phyloP scores from a whole-genome alignment of 2,797 vertebrate species.

The Taenioides sp. region DNA sequence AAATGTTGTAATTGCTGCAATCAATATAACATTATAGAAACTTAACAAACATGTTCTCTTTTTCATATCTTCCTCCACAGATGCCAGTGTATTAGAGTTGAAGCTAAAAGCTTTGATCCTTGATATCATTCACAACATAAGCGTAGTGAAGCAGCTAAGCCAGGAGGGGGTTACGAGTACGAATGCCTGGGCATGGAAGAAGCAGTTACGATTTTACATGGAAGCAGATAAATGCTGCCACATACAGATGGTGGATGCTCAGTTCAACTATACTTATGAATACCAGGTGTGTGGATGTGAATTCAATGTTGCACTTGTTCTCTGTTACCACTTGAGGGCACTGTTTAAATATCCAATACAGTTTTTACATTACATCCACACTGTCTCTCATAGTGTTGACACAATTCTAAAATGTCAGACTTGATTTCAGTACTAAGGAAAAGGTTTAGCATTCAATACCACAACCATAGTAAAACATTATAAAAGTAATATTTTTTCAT shows the following conservation, averaged over 20 bases:
- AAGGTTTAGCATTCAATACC: conserved; percentile 9
- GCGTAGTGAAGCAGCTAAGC: conserved; percentile 88
- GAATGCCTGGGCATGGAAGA: conserved; percentile 93
- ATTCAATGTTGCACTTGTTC: background rate
- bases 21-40: background rate
- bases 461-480: too few relatives aligned
- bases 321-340: conserved; percentile 58
- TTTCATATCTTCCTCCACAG: conserved; percentile 65
- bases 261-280: conserved; percentile 93
- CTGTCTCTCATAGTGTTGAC: conserved; percentile 14
- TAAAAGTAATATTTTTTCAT: too few relatives aligned
- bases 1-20: conserved; percentile 10
- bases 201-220: conserved; percentile 94
- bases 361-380: conserved; percentile 28
- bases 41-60: background rate
- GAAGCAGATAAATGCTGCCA: conserved; percentile 81
- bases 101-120: conserved; percentile 95
- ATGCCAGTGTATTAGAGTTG: conserved; percentile 85
- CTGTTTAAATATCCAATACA: conserved; percentile 33
- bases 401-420: conserved; percentile 4
- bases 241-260: conserved; percentile 93
- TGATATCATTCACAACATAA: conserved; percentile 95
- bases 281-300: conserved; percentile 84
- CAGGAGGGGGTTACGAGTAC: conserved; percentile 76
- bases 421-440: background rate